These are phyloP conservation scores for Piprites chloris DNA, from an alignment of 2,113 vertebrate species.

Conservation along the genomic window DNA sequence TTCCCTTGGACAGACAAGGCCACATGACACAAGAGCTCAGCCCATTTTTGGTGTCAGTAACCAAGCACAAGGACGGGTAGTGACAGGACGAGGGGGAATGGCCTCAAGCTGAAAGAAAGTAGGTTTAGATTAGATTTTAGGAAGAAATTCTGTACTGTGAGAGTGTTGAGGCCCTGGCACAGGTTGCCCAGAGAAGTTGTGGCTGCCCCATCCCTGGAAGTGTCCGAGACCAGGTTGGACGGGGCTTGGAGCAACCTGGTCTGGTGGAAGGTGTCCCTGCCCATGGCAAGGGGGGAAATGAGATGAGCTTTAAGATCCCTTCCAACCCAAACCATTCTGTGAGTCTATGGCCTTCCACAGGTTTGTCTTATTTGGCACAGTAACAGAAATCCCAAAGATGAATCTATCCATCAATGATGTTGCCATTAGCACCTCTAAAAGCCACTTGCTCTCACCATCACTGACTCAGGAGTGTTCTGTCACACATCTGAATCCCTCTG, in stretches of 20 bases:
- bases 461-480: background rate
- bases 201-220: background rate
- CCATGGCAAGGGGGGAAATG: fast-evolving
- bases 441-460: background rate
- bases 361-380: background rate
- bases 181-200: background rate
- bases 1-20: background rate
- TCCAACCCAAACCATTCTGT: background rate
- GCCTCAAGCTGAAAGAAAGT: background rate
- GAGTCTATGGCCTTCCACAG: background rate
- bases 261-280: fast-evolving
- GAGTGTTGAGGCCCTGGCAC: background rate
- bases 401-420: background rate
- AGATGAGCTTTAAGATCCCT: background rate
- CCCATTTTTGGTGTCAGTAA: background rate
- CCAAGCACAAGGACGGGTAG: background rate
- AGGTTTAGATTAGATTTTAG: background rate
- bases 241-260: fast-evolving
- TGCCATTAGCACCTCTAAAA: background rate
- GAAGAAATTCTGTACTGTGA: background rate
- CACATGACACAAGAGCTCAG: fast-evolving
- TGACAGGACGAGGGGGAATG: background rate
- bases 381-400: background rate
- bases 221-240: fast-evolving
- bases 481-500: background rate